Evolutionary conservation across 2,797 vertebrate genomes (phyloP).

Genomic region (Sebastes steindachneri): DNA sequence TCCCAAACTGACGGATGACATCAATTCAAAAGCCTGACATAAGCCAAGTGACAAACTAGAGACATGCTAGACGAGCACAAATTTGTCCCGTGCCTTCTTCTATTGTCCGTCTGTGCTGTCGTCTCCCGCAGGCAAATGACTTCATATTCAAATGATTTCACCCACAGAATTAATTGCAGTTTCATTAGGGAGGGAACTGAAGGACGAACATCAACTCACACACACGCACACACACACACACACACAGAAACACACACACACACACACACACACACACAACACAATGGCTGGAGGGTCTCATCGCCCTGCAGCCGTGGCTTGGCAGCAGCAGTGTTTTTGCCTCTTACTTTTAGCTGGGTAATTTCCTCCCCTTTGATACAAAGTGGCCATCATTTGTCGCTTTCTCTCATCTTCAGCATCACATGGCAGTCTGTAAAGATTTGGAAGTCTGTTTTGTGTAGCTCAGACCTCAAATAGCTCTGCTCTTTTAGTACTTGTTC

Average conservation of each 20-base stretch:
- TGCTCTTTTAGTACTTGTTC: not conserved
- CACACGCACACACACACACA: not conserved
- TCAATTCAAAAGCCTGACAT: conserved; percentile 2
- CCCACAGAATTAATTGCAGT: conserved; percentile 47
- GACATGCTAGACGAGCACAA: not conserved
- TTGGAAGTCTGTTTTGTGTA: not conserved
- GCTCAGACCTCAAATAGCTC: not conserved
- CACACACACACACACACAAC: not conserved
- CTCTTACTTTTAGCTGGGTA: conserved; percentile 41
- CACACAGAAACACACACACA: not conserved
- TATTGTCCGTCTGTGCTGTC: conserved; percentile 15
- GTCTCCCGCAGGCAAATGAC: conserved; percentile 44
- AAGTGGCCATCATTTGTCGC: conserved; percentile 39
- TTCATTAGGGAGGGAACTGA: conserved; percentile 54
- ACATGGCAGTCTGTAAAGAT: not conserved
- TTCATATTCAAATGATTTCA: conserved; percentile 58
- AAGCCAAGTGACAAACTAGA: conserved; percentile 3
- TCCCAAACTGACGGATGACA: not conserved
- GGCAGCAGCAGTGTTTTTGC: conserved; percentile 31
- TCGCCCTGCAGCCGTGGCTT: conserved; percentile 25
- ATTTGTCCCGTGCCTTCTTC: conserved; percentile 10
- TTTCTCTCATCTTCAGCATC: conserved; percentile 25
- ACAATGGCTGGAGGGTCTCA: conserved; percentile 3
- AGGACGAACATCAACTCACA: conserved; percentile 17
- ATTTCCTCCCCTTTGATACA: conserved; percentile 36